A percentile compares a stretch with the other conserved stretches of the same genome.
Conservation (phyloP, 2,113 vertebrate genomes). For the Heloderma charlesbogerti region DNA sequence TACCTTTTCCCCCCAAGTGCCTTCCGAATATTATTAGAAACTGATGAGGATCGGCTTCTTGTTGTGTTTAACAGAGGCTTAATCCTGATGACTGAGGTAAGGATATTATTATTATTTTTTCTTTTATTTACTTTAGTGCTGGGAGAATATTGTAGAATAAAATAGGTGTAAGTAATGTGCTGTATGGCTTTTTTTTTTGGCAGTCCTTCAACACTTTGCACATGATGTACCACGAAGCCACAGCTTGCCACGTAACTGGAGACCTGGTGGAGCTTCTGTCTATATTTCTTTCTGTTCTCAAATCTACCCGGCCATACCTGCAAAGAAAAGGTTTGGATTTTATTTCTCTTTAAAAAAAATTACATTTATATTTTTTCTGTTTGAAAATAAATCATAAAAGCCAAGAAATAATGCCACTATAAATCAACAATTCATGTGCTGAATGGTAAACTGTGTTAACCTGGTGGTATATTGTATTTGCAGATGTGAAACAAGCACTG, state of each 20-base stretch:
- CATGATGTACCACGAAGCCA: constrained; percentile 99
- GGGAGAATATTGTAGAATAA: background rate
- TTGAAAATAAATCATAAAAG: background rate
- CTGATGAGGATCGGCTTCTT: constrained; percentile 96
- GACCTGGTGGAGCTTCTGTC: constrained; percentile 98
- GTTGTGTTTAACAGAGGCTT: constrained; percentile 98
- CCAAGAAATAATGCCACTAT: background rate
- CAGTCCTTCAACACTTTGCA: constrained; percentile 99
- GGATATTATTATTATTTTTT: constrained; percentile 14
- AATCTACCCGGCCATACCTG: constrained; percentile 94
- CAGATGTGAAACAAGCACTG: constrained; percentile 99
- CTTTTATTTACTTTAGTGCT: background rate
- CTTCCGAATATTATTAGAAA: constrained; percentile 98
- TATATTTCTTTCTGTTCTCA: constrained; percentile 96
- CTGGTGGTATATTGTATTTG: constrained; percentile 63
- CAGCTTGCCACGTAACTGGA: constrained; percentile 97
- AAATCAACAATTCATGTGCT: constrained; percentile 10
- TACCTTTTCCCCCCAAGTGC: constrained; percentile 83
- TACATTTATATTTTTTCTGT: background rate
- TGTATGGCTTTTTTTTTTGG: background rate
- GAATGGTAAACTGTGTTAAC: constrained; percentile 27
- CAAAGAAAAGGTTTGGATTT: constrained; percentile 93
- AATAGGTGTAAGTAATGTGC: background rate
- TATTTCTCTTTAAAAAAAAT: background rate
- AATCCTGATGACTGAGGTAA: constrained; percentile 98